These are phyloP conservation scores for Coregonus sp. DNA, from an alignment of 2,797 vertebrate species.

Conservation along the genomic window DNA sequence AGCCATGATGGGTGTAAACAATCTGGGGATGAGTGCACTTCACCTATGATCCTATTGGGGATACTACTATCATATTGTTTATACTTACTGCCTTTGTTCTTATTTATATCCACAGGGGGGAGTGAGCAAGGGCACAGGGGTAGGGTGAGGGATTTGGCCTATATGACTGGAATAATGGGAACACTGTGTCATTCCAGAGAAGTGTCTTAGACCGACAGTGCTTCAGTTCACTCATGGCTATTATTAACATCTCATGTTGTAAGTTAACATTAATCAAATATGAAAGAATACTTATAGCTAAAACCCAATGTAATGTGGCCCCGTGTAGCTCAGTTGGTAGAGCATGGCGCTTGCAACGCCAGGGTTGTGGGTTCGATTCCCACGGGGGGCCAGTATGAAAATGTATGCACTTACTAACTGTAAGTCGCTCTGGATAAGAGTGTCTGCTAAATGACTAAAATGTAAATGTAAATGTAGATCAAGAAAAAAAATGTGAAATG, in stretches of 20 bases:
- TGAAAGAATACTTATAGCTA: slow-evolving; percentile 13
- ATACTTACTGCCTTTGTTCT: slow-evolving; percentile 1
- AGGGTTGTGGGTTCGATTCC: no score
- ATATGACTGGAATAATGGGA: slow-evolving; percentile 15
- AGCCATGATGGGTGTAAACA: no score
- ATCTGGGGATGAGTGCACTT: neutral
- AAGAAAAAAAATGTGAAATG: slow-evolving; percentile 58
- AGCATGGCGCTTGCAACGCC: no score
- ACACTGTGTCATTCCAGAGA: slow-evolving; percentile 12
- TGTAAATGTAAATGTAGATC: slow-evolving; percentile 25
- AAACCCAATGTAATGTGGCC: slow-evolving; percentile 55
- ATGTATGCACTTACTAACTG: no score
- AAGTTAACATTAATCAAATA: slow-evolving; percentile 27
- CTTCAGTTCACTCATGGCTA: slow-evolving; percentile 13
- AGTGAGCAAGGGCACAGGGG: slow-evolving; percentile 51
- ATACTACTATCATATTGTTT: neutral
- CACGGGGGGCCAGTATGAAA: no score
- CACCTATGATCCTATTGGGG: neutral
- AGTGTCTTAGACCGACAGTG: slow-evolving; percentile 6
- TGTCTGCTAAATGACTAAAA: no score
- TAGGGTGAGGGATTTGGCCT: slow-evolving; percentile 14
- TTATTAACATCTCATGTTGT: slow-evolving; percentile 12
- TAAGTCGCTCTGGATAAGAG: no score
- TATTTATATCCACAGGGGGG: slow-evolving; percentile 16
- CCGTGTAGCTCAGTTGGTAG: no score